These are phyloP conservation scores for Netelia virgata DNA, from an alignment of 2,888 invertebrate genomes.

Conservation along the genomic window DNA sequence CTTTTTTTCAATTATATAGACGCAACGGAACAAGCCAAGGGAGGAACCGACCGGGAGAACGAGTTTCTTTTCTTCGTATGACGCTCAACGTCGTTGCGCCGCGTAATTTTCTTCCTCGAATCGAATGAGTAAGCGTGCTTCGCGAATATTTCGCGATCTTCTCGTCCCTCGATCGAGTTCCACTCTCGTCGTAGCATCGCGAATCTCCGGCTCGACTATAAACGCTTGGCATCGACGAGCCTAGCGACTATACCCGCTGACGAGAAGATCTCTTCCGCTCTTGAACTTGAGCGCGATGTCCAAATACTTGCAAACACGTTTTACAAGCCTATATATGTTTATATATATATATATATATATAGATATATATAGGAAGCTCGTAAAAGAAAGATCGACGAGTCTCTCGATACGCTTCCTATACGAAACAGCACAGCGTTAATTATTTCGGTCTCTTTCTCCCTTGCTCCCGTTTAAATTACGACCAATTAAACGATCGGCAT, in stretches of 20 bases:
- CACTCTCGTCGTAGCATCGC: not conserved
- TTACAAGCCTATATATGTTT: conserved; percentile 10
- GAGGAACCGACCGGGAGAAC: conserved; percentile 8
- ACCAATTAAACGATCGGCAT: conserved; percentile 67
- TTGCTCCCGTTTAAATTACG: conserved; percentile 64
- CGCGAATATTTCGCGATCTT: conserved; percentile 31
- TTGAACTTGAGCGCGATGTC: conserved; percentile 7
- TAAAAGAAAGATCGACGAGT: conserved; percentile 4
- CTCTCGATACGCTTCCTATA: conserved; percentile 36
- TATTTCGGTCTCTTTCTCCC: conserved; percentile 58
- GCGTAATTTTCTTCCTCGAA: conserved; percentile 49
- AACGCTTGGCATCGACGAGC: not conserved
- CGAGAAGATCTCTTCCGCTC: not conserved
- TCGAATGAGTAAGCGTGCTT: conserved; percentile 41
- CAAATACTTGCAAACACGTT: conserved; percentile 11
- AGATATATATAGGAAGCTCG: not conserved
- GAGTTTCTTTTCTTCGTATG: conserved; percentile 32
- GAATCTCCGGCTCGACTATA: not conserved
- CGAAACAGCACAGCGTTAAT: conserved; percentile 47
- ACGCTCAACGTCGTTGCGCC: not conserved
- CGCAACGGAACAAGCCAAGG: not conserved
- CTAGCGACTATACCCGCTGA: not conserved
- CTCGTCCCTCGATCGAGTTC: not conserved
- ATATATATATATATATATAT: not conserved
- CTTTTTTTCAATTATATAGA: not conserved